Percentiles rank a stretch among this genome's conserved stretches.
These are phyloP conservation scores for Caretta caretta DNA, from an alignment of 2,113 vertebrate genomes.

Conservation along the genomic window DNA sequence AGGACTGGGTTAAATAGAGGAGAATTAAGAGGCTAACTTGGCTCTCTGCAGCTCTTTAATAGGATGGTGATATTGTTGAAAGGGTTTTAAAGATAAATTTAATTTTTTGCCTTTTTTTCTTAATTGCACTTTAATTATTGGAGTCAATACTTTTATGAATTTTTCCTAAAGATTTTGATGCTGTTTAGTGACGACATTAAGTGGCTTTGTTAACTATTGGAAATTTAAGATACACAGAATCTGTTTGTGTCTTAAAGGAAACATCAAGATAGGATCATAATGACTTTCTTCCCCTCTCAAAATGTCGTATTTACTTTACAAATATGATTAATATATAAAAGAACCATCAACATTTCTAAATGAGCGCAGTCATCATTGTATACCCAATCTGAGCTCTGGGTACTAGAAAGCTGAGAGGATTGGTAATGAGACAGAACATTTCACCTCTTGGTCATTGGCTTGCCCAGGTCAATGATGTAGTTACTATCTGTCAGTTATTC, in stretches of 20 bases:
- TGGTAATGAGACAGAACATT: background rate
- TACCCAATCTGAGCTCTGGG: background rate
- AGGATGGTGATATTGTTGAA: conserved; percentile 33
- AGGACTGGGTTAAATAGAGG: conserved; percentile 50
- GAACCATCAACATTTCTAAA: background rate
- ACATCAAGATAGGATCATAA: background rate
- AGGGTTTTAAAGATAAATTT: conserved; percentile 47
- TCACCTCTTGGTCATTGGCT: background rate
- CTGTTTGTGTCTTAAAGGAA: background rate
- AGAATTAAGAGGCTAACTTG: conserved; percentile 49
- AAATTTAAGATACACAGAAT: background rate
- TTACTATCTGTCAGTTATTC: background rate
- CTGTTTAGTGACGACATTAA: background rate
- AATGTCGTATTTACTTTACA: background rate
- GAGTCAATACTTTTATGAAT: background rate
- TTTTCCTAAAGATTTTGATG: background rate
- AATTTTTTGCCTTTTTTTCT: background rate
- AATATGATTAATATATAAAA: background rate
- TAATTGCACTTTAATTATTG: conserved; percentile 46
- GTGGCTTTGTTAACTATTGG: background rate
- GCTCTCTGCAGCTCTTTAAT: conserved; percentile 15
- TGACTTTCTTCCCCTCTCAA: background rate
- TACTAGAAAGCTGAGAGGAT: background rate
- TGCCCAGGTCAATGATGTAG: background rate
- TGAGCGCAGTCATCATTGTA: background rate